Base-by-base conservation (phyloP, 2,113 vertebrate genomes). In the Menidia beryllina region DNA sequence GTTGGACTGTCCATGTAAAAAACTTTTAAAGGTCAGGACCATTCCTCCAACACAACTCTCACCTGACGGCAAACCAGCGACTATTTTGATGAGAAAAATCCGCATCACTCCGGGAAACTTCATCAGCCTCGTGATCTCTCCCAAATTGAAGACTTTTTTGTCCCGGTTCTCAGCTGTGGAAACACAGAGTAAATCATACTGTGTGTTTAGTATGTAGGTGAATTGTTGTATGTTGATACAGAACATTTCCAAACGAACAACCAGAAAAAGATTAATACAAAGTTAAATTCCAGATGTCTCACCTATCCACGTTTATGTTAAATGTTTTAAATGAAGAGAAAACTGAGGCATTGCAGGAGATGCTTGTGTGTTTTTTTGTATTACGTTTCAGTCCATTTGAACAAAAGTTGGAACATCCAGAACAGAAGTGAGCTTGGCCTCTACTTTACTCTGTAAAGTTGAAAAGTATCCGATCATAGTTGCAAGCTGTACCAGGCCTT, bases 51-150 rank as follows among this genome's bases (percentile, higher is more conserved):
- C 24, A n/a, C 2, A 21, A 6, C 3, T 43, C 74, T 95, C 90
- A 99, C 98, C 97, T 81, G 93, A 69, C 20, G 98, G 97, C 52
- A 99, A 77, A 64, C 94, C 93, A 21, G 94, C 91, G 2, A 94
- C 63, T 13, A 96, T 92, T 87, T 98, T 99, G 83, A 99, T 75
- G 0, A 94, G 48, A 74, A 99, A 97, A 34, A 95, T 88, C 3
- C 90, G 89, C 47, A 76, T 83, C 26, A 98, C 95, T 2, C 93
- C 91, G 0, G 97, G 96, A 83, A 93, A 95, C 89, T 91, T 94
- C 91, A 97, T 89, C 57, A 99, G 86, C 30, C 92, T 89, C 0
- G 85, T 67, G 63, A 98, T 96, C 82, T 97, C 94, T 49, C 86
- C 86, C 77, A 98, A 27, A 75, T 80, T 96, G 17, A 99, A 98